Evolutionary conservation across 2,888 invertebrate species (phyloP).

Genomic region (Pseudolycoriella hygida): DNA sequence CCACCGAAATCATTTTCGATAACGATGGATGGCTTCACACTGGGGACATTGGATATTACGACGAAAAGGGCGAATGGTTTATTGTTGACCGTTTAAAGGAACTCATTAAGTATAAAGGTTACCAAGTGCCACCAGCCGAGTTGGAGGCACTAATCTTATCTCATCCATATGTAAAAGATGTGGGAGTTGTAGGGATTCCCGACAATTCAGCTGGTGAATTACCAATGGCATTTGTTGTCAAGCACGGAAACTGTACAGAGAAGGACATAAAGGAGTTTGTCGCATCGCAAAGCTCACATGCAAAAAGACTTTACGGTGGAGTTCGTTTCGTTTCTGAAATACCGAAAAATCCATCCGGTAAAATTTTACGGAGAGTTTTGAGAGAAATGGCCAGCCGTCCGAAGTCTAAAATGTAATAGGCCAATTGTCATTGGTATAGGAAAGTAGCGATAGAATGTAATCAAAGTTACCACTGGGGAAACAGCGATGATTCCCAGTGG

Average conservation of each 20-base stretch:
- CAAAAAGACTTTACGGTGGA: conserved; percentile 60
- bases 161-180: conserved; percentile 53
- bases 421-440: too few relatives aligned
- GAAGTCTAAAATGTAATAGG: background rate
- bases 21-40: conserved; percentile 58
- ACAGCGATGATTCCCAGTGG: too few relatives aligned
- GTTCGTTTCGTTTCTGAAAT: conserved; percentile 54
- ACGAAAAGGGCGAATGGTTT: conserved; percentile 41
- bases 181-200: conserved; percentile 65
- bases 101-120: conserved; percentile 71
- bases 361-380: conserved; percentile 47
- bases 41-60: conserved; percentile 72
- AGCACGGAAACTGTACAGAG: conserved; percentile 27
- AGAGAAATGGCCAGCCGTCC: conserved; percentile 18
- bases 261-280: conserved; percentile 38
- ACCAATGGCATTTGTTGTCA: conserved; percentile 58
- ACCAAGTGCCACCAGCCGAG: conserved; percentile 74
- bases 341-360: conserved; percentile 62
- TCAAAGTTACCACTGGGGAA: too few relatives aligned
- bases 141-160: conserved; percentile 60
- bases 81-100: conserved; percentile 69
- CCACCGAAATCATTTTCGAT: conserved; percentile 47
- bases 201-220: conserved; percentile 57
- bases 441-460: too few relatives aligned
- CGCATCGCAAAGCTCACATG: conserved; percentile 20